Conservation (phyloP, 2,888 invertebrate species). For the Subacronicta megacephala region DNA sequence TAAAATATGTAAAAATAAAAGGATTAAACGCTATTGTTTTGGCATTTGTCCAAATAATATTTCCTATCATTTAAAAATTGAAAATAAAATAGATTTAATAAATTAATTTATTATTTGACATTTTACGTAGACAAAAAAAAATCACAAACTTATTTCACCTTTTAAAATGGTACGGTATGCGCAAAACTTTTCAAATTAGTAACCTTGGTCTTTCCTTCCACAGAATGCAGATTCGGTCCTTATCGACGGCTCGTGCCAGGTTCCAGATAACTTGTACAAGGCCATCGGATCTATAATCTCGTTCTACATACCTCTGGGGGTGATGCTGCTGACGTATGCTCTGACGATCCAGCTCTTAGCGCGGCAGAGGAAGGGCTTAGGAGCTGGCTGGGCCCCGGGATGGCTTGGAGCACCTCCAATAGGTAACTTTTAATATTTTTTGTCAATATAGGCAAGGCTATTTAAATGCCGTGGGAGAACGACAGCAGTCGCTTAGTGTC, state of each 20-base stretch:
- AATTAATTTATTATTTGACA: no score
- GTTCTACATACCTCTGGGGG: constrained; percentile 98
- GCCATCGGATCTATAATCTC: constrained; percentile 98
- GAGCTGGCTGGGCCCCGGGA: constrained; percentile 93
- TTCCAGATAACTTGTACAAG: constrained; percentile 94
- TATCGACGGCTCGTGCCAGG: constrained; percentile 95
- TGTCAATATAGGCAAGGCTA: background rate
- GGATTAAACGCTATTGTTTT: no score
- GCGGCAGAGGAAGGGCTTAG: constrained; percentile 93
- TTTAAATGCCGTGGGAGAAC: background rate
- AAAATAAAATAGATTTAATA: no score
- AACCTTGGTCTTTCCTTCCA: constrained; percentile 67
- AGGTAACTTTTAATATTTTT: constrained; percentile 73
- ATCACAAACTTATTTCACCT: no score
- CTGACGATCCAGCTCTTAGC: constrained; percentile 96
- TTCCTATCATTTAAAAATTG: no score
- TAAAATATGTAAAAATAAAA: no score
- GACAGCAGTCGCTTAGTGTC: no score
- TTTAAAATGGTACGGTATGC: no score
- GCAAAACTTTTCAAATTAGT: no score
- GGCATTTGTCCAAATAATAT: no score
- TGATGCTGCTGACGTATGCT: constrained; percentile 98
- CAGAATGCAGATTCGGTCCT: constrained; percentile 95
- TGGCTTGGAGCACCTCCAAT: constrained; percentile 92
- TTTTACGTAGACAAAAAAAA: no score